Conservation (phyloP, 2,113 vertebrate species). For the Caracal caracal region DNA sequence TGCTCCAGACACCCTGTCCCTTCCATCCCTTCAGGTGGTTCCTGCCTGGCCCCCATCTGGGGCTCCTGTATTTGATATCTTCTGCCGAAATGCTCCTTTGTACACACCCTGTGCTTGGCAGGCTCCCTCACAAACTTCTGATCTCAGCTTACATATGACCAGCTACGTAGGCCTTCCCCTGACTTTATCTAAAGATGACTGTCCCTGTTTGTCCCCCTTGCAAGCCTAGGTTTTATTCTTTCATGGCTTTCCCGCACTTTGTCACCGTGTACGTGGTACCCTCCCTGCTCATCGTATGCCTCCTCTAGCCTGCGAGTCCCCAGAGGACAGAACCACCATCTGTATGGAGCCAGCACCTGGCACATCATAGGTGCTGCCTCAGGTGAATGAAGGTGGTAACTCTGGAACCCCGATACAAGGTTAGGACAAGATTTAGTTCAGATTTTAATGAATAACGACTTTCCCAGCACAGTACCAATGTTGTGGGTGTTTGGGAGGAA, state of each 20-base stretch:
- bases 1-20: neutral
- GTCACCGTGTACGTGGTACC: neutral
- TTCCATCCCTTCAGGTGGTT: neutral
- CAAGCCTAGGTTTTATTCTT: neutral
- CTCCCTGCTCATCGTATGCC: neutral
- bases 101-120: neutral
- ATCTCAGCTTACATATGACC: neutral
- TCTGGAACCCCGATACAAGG: neutral
- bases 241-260: neutral
- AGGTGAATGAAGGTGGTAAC: neutral
- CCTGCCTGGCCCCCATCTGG: too few species aligned
- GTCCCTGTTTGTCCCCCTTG: neutral
- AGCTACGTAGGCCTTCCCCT: neutral
- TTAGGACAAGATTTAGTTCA: neutral
- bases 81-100: neutral
- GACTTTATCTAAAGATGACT: neutral
- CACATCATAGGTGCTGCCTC: neutral
- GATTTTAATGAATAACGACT: neutral
- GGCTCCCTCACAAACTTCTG: neutral
- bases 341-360: fast-evolving
- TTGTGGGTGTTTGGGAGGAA: neutral
- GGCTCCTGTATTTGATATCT: neutral
- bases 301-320: neutral
- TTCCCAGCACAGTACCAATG: neutral
- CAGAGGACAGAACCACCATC: neutral